phyloP scores from a whole-genome alignment of 2,888 invertebrate species.

The Scrobipalpa atriplicella region DNA sequence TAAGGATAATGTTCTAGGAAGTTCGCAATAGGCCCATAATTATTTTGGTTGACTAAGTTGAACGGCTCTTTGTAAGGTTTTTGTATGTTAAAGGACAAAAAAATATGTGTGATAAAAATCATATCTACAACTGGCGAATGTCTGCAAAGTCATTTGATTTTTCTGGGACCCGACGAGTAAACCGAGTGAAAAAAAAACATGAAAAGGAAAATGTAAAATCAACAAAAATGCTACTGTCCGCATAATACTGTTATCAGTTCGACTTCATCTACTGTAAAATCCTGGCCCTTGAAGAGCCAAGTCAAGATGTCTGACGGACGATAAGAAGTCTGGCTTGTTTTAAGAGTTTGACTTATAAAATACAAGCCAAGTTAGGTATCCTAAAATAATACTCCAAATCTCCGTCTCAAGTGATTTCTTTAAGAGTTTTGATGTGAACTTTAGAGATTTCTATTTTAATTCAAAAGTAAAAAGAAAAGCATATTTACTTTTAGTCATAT shows the following conservation, averaged over 20 bases:
- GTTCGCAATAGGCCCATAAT: conserved; percentile 12
- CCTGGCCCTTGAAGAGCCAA: background rate
- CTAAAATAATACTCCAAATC: background rate
- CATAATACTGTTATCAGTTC: too few species aligned
- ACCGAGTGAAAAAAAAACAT: too few species aligned
- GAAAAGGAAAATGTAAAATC: too few species aligned
- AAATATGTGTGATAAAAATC: too few species aligned
- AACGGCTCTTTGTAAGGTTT: too few species aligned
- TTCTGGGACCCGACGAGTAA: too few species aligned
- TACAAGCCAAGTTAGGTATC: background rate
- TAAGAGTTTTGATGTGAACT: background rate
- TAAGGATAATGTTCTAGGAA: conserved; percentile 11
- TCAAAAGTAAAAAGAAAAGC: background rate
- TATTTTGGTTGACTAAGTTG: conserved; percentile 10
- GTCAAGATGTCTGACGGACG: background rate
- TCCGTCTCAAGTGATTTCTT: background rate
- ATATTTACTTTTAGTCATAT: background rate
- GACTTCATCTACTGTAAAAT: too few species aligned
- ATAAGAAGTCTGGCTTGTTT: background rate
- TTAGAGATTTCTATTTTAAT: background rate
- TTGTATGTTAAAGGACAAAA: too few species aligned
- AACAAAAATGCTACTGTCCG: too few species aligned
- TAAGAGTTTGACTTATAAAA: background rate
- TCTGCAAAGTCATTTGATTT: too few species aligned
- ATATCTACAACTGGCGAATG: too few species aligned